phyloP scores from a whole-genome alignment of 2,113 vertebrate species.

The Leptodactylus fuscus region DNA sequence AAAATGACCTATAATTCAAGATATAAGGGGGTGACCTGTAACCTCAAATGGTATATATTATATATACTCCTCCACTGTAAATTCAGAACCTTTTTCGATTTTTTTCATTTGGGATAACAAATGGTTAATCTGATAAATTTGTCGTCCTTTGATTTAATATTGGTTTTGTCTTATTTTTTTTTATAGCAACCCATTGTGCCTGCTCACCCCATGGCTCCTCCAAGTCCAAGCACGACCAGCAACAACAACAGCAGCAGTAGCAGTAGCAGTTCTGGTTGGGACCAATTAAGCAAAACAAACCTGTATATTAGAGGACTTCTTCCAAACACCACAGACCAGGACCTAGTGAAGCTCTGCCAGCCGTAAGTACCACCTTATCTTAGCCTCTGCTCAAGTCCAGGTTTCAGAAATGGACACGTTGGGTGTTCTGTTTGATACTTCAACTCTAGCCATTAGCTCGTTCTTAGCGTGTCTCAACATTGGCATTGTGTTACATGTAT shows the following conservation, averaged over 20 bases:
- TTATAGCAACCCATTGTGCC: constrained; percentile 88
- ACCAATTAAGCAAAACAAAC: constrained; percentile 98
- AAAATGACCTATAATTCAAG: background rate
- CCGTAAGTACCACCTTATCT: constrained; percentile 84
- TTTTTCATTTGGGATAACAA: too few relatives aligned
- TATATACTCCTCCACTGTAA: background rate
- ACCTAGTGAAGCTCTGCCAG: constrained; percentile 98
- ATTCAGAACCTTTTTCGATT: background rate
- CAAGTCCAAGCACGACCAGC: constrained; percentile 95
- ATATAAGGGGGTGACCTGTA: background rate
- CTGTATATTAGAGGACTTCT: constrained; percentile 96
- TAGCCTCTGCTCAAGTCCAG: background rate
- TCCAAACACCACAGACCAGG: constrained; percentile 95
- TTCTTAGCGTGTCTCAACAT: too few relatives aligned
- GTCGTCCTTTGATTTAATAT: background rate
- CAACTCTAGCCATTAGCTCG: too few relatives aligned
- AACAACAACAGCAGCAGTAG: constrained; percentile 94
- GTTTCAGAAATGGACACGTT: background rate
- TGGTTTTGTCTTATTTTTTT: constrained; percentile 57
- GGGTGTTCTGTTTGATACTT: too few relatives aligned
- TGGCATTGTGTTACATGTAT: too few relatives aligned
- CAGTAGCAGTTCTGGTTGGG: constrained; percentile 93
- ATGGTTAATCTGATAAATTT: too few relatives aligned
- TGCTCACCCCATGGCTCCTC: constrained; percentile 94
- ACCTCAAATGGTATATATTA: background rate